Evolutionary conservation across 2,797 vertebrate genomes (phyloP), one percentile per base, ranked within the genome.

Genomic region (Muraenolepis orangiensis): DNA sequence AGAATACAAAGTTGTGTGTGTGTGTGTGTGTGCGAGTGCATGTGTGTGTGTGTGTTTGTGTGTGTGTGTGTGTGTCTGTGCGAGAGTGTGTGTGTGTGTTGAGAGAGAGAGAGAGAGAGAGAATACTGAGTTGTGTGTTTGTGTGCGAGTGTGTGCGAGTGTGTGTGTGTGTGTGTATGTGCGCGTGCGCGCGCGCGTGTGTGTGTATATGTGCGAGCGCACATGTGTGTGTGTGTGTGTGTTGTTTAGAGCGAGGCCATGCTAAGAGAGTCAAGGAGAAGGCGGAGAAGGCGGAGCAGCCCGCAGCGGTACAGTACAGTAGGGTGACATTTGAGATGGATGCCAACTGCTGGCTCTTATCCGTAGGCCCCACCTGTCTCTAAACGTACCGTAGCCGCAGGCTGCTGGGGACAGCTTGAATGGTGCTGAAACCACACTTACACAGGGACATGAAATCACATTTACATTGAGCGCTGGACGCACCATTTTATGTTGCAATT

Each of bases 351-450:
- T 82, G 81, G 84, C 84, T 82, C 86, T 75, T 82, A n/a, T 81
- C 88, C 84, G 81, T 67, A 77, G 82, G 76, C 79, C 84, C 84
- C 91, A 90, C 88, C 88, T 93, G 88, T 92, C 82, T 90, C 85
- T 78, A 87, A 84, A 83, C 86, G 81, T 85, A 85, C 82, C 84
- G 83, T 89, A 85, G 84, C 70, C 61, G 8, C 61, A 73, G 71
- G 74, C 71, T 73, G 76, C 76, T 66, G 75, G 81, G 61, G 84
- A 76, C 76, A 83, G 84, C 87, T 87, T 79, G 82, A 70, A 84
- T 85, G 80, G 84, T 77, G 74, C 42, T 69, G 69, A 81, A 74
- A 83, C 73, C 67, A 78, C 78, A 64, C 79, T 80, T 74, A n/a
- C 77, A 66, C 46, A 72, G 12, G 29, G 14, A 67, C 13, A 67